A percentile compares a stretch with the other conserved stretches of the same genome.
Evolutionary conservation across 2,888 invertebrate species (phyloP).

Genomic region (Dynastes grantii): DNA sequence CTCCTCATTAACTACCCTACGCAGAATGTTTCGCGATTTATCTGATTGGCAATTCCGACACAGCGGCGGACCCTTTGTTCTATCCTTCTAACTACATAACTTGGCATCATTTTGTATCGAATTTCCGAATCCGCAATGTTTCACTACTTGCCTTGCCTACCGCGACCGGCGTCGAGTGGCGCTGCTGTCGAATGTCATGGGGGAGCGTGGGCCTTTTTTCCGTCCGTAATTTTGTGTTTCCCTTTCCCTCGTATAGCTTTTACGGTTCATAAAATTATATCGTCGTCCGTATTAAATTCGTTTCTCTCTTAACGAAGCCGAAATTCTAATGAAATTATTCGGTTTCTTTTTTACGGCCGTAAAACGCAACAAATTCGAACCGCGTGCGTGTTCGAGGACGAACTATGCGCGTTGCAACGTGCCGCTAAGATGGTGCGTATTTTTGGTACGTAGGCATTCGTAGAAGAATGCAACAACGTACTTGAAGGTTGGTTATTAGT

Average conservation of each 20-base stretch:
- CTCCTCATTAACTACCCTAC: too few species aligned
- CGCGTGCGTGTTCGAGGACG: neutral
- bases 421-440: neutral
- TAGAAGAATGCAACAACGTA: too few species aligned
- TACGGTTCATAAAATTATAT: slow-evolving; percentile 35
- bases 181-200: too few species aligned
- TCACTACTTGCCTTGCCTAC: too few species aligned
- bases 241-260: slow-evolving; percentile 14
- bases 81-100: too few species aligned
- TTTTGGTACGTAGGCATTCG: neutral
- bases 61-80: too few species aligned
- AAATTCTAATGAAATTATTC: slow-evolving; percentile 36
- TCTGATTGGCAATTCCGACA: too few species aligned
- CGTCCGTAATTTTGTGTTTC: slow-evolving; percentile 12
- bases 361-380: slow-evolving; percentile 31
- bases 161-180: too few species aligned
- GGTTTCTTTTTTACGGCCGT: slow-evolving; percentile 27
- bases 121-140: too few species aligned
- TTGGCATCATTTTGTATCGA: too few species aligned
- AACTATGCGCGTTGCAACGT: neutral
- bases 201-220: slow-evolving; percentile 2
- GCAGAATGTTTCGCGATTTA: too few species aligned
- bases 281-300: slow-evolving; percentile 23
- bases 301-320: slow-evolving; percentile 25
- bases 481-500: too few species aligned